Evolutionary conservation across 2,113 vertebrate genomes (phyloP), one percentile per base, ranked within the genome.

Genomic region (Kryptolebias marmoratus): DNA sequence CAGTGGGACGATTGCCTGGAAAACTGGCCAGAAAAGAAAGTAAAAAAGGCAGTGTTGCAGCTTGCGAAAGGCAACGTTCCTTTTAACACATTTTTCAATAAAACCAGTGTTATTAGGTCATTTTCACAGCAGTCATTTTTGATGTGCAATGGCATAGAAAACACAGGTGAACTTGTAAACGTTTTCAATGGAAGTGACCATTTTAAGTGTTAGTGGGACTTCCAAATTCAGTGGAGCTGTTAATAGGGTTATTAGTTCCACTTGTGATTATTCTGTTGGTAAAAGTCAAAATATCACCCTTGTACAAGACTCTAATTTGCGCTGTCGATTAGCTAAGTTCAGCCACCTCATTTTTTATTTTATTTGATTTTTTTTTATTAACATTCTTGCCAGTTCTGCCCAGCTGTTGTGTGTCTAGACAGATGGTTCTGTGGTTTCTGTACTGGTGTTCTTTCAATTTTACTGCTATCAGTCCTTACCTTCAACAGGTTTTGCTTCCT

Each of bases 401-500:
- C 15, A 85, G 82, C 63, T 90, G 82, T 68, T 87, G 39, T 9
- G 14, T 67, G 84, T 89, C 82, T 88, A 81, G 83, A 86, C 89
- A 83, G 68, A 59, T 27, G 22, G 64, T 12, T 61, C 53, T 79
- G 74, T 0, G 39, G 56, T 83, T 85, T 54, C 71, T 50, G 16
- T 50, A 44, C 32, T 64, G 58, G 71, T 50, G 75, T 53, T 50
- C 31, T 73, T 66, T 84, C 16, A 28, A 48, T 73, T 61, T 86
- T 71, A 62, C 63, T 42, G 61, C 58, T 71, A 67, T 81, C 77
- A 80, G 78, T 82, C 77, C 73, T 74, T 61, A 42, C 10, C 71
- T 75, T 30, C 61, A 81, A 60, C 77, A 87, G 74, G 64, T 73
- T 82, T 61, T 68, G 61, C 71, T 84, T 71, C 45, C 49, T n/a